Evolutionary conservation across 2,113 vertebrate species (phyloP), one percentile per base, ranked within the genome.

Genomic region (Paradoxurus hermaphroditus): DNA sequence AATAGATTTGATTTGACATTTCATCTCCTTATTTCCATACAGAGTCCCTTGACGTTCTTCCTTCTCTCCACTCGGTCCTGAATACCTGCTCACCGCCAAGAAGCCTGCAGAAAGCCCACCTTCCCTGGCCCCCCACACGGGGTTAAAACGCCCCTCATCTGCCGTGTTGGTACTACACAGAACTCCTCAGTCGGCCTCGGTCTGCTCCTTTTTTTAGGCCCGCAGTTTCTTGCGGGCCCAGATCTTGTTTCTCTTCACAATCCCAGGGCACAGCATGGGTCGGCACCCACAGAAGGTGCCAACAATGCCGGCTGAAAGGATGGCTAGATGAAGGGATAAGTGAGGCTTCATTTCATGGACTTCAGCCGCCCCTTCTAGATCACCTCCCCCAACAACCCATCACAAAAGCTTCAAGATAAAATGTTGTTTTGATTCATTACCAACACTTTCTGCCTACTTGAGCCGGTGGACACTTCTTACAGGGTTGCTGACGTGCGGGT

Each of bases 251-350:
- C 39, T 51, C 29, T 51, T 67, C 31, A 18, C 4, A 62, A 46
- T 34, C 21, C n/a, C 46, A 23, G 53, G 19, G 13, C 3, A 15
- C 1, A 12, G 14, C 49, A 13, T 0, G 0, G 59, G 56, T 23
- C 23, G 56, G 56, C 56, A 59, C 56, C 56, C 39, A 59, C 0
- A 19, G 34, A 3, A 9, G 3, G 10, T 4, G 15, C 34, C n/a
- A 70, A 44, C 1, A 4, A 23, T 0, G 34, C 0, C 27, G 16
- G 46, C 77, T 11, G 13, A 23, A 1, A 0, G 29, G 51, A 39
- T 31, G 18, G 18, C 49, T 4, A 27, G 79, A 67, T 0, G 13
- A 67, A 46, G 15, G 41, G 68, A 41, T 25, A n/a, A 59, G n/a
- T 0, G 27, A 34, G 29, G 51, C 23, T 23, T 21, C 39, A 13